A percentile compares a stretch with the other conserved stretches of the same genome.
These are phyloP conservation scores for Eulemur macaco DNA, from an alignment of 2,113 vertebrate genomes.

Conservation along the genomic window DNA sequence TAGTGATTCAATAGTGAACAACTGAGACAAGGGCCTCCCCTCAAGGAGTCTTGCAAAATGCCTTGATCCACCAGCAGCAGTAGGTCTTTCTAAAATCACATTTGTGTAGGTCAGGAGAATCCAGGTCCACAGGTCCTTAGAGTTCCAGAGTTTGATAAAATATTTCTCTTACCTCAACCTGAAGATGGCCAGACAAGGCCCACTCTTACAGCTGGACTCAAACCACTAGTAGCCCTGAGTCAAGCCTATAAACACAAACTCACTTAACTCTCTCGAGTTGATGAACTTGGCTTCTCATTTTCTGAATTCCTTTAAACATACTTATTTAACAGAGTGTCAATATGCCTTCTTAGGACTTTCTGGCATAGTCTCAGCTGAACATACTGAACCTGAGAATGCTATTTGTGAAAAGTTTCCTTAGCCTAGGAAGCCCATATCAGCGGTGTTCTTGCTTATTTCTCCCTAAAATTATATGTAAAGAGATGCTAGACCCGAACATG, in stretches of 20 bases:
- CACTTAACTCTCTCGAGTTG: not conserved
- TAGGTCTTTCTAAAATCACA: not conserved
- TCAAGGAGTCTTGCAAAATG: not conserved
- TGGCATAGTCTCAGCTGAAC: not conserved
- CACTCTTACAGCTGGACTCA: not conserved
- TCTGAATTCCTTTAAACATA: not conserved
- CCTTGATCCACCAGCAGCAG: not conserved
- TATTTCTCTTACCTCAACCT: not conserved
- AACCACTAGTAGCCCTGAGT: not conserved
- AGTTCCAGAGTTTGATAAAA: not conserved
- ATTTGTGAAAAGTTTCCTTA: not conserved
- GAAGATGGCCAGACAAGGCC: not conserved
- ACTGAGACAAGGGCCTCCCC: not conserved
- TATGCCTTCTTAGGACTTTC: not conserved
- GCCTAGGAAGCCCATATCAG: not conserved
- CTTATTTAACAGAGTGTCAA: not conserved
- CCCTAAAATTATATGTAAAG: not conserved
- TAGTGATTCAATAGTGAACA: not conserved
- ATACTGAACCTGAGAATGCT: not conserved
- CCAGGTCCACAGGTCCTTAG: not conserved
- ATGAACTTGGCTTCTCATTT: not conserved
- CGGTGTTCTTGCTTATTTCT: not conserved
- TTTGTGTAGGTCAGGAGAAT: not conserved
- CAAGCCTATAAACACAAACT: not conserved
- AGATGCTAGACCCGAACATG: not conserved